Evolutionary conservation across 2,888 invertebrate genomes (phyloP).

Genomic region (Tetranychus piercei): DNA sequence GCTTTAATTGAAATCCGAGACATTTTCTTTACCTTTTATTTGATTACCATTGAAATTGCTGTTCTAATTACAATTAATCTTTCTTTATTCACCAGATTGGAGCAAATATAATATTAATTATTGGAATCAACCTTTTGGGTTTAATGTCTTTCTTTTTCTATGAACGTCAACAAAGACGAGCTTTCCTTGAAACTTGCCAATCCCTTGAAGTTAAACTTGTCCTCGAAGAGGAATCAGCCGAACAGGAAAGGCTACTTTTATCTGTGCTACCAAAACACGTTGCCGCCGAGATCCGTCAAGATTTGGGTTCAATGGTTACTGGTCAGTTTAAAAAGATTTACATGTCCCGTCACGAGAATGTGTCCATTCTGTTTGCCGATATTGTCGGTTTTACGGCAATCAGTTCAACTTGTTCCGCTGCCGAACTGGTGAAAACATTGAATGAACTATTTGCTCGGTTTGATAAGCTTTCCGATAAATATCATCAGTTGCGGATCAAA

Average conservation of each 20-base stretch:
- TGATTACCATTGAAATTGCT: not conserved
- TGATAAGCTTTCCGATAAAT: slow-evolving; percentile 51
- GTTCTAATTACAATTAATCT: not conserved
- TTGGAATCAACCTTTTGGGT: slow-evolving; percentile 56
- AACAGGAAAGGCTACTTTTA: slow-evolving; percentile 75
- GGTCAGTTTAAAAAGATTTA: slow-evolving; percentile 94
- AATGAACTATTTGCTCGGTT: slow-evolving; percentile 89
- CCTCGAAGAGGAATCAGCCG: slow-evolving; percentile 78
- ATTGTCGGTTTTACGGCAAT: slow-evolving; percentile 95
- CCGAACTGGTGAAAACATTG: slow-evolving; percentile 81
- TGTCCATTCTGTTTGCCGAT: slow-evolving; percentile 92
- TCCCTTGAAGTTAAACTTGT: slow-evolving; percentile 76
- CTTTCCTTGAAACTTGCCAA: slow-evolving; percentile 72
- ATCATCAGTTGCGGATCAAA: slow-evolving; percentile 13
- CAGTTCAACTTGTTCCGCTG: slow-evolving; percentile 81
- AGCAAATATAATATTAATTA: slow-evolving; percentile 49
- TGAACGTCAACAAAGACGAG: slow-evolving; percentile 66
- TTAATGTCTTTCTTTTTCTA: slow-evolving; percentile 51
- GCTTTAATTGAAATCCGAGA: not conserved
- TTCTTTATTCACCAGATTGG: slow-evolving; percentile 40
- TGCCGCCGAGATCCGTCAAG: slow-evolving; percentile 86
- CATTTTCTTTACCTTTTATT: not conserved
- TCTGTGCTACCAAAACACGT: slow-evolving; percentile 90
- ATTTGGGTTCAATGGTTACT: slow-evolving; percentile 63
- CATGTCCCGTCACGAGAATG: slow-evolving; percentile 64